These are phyloP conservation scores for Rotaria socialis DNA, from an alignment of 2,888 invertebrate genomes.

Conservation along the genomic window DNA sequence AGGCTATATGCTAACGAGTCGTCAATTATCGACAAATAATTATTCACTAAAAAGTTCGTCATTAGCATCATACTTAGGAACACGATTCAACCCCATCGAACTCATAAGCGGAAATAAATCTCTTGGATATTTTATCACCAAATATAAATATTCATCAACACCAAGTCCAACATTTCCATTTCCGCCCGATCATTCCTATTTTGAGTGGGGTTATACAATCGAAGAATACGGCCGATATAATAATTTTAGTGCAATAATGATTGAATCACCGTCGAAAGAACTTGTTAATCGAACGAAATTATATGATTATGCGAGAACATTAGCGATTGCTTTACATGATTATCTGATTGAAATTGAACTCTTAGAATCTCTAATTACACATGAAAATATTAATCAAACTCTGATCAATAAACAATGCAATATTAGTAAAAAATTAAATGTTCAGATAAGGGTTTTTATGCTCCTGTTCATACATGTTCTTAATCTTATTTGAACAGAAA, in stretches of 20 bases:
- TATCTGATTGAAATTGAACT: not conserved
- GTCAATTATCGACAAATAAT: not conserved
- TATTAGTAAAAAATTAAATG: not conserved
- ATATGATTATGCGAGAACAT: not conserved
- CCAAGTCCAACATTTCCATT: not conserved
- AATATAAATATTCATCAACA: not conserved
- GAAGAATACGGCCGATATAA: conserved; percentile 2
- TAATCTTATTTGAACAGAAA: not conserved
- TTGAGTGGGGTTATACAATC: conserved; percentile 14
- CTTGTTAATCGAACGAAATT: not conserved
- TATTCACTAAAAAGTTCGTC: not conserved
- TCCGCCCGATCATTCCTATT: not conserved
- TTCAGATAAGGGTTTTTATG: not conserved
- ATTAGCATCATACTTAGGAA: not conserved
- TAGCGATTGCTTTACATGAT: not conserved
- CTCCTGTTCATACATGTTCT: not conserved
- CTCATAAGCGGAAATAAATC: not conserved
- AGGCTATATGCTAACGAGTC: not conserved
- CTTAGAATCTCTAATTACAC: not conserved
- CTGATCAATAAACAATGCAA: not conserved
- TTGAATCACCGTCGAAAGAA: not conserved
- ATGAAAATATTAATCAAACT: not conserved
- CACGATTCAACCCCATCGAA: not conserved
- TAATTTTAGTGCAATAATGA: conserved; percentile 30
- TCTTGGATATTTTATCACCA: not conserved